Evolutionary conservation across 2,888 invertebrate species (phyloP).

Genomic region (Operophtera brumata): DNA sequence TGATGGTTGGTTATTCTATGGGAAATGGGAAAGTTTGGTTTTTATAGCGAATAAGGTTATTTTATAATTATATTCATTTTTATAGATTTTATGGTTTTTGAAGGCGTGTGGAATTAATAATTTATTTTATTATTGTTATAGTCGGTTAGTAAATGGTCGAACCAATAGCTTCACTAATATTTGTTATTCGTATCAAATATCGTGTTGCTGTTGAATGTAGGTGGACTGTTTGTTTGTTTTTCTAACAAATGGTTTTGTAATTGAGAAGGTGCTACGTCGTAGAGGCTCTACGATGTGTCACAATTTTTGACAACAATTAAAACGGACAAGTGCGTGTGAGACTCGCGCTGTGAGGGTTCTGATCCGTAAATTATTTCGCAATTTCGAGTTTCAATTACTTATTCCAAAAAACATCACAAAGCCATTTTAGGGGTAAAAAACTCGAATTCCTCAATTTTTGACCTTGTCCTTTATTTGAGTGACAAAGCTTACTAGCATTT

Average conservation of each 20-base stretch:
- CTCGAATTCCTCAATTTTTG: too few relatives aligned
- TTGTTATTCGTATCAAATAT: not conserved
- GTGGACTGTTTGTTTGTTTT: slow-evolving; percentile 18
- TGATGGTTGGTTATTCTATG: slow-evolving; percentile 40
- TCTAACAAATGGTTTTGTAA: slow-evolving; percentile 1
- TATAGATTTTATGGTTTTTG: slow-evolving; percentile 30
- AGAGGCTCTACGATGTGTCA: slow-evolving; percentile 7
- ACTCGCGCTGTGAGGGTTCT: too few relatives aligned
- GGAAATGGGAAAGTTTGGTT: slow-evolving; percentile 13
- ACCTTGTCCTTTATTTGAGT: too few relatives aligned
- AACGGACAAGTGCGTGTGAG: too few relatives aligned
- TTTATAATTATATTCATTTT: slow-evolving; percentile 36
- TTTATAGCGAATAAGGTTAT: slow-evolving; percentile 34
- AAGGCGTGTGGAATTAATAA: slow-evolving; percentile 36
- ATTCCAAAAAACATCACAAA: too few relatives aligned
- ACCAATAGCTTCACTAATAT: slow-evolving; percentile 24
- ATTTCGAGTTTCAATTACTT: too few relatives aligned
- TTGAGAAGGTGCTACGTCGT: slow-evolving; percentile 8
- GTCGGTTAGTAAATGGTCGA: slow-evolving; percentile 11
- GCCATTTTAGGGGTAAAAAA: too few relatives aligned
- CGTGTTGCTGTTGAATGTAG: slow-evolving; percentile 1
- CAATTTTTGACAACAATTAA: too few relatives aligned
- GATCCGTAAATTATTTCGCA: too few relatives aligned
- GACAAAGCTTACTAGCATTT: too few relatives aligned
- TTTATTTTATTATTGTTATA: slow-evolving; percentile 32